Evolutionary conservation across 2,113 vertebrate genomes (phyloP).

Genomic region (Parus major): DNA sequence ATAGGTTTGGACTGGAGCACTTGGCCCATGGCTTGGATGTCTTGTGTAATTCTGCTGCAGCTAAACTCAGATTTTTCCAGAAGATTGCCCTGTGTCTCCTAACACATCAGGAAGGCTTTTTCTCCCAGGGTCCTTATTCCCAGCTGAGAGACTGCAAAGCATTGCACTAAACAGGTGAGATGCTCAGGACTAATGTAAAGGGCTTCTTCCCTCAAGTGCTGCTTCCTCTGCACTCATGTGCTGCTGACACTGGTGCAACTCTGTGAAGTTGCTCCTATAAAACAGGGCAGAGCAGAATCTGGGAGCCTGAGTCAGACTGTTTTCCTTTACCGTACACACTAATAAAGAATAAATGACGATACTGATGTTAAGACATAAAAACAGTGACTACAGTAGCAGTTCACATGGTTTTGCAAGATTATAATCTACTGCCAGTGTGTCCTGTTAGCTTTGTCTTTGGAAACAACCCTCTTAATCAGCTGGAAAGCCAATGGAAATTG

Average conservation of each 20-base stretch:
- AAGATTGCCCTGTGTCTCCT: not conserved
- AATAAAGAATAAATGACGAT: not conserved
- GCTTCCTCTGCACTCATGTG: not conserved
- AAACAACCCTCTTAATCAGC: not conserved
- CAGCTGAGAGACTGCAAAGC: not conserved
- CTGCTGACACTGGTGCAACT: not conserved
- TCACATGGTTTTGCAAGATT: not conserved
- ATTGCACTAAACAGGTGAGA: not conserved
- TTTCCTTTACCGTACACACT: not conserved
- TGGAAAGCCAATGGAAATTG: not conserved
- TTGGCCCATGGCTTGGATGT: conserved; percentile 20
- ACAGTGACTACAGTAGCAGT: not conserved
- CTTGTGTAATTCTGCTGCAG: conserved; percentile 14
- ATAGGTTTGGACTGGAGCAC: conserved; percentile 20
- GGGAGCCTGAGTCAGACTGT: not conserved
- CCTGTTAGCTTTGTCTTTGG: not conserved
- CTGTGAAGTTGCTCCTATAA: not conserved
- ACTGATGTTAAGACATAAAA: not conserved
- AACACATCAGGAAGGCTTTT: not conserved
- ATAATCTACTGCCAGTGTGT: not conserved
- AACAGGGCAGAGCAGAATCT: not conserved
- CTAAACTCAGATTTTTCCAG: conserved; percentile 7
- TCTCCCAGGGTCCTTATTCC: not conserved
- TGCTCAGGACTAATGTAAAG: not conserved
- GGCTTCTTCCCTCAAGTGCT: not conserved